Evolutionary conservation across 2,797 vertebrate genomes (phyloP).

Genomic region (Pipistrellus kuhlii): DNA sequence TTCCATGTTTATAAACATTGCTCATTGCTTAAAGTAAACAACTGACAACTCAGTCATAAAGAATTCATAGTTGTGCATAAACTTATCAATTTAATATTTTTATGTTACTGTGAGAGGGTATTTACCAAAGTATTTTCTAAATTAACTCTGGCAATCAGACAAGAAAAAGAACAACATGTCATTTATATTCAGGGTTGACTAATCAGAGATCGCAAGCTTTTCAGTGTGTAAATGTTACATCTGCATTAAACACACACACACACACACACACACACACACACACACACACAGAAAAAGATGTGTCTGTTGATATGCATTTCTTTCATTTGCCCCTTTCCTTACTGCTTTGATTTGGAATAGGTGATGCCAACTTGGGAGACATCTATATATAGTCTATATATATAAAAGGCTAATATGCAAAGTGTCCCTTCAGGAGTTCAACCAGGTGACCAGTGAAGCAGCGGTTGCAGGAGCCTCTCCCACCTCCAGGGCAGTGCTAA

Average conservation of each 20-base stretch:
- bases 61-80: conserved; percentile 45
- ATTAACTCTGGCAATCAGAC: conserved; percentile 1
- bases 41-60: conserved; percentile 54
- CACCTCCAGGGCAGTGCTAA: too few relatives aligned
- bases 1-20: conserved; percentile 35
- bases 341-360: background rate
- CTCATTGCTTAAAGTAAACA: conserved; percentile 35
- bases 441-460: too few relatives aligned
- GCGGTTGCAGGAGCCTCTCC: too few relatives aligned
- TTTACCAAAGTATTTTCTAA: conserved; percentile 59
- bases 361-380: background rate
- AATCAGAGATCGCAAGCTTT: background rate
- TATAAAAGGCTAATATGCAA: too few relatives aligned
- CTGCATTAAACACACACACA: background rate
- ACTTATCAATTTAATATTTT: conserved; percentile 58
- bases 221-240: background rate
- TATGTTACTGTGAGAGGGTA: conserved; percentile 39
- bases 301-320: background rate
- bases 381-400: background rate
- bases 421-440: too few relatives aligned
- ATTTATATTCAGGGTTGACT: background rate
- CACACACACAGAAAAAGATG: background rate
- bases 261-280: background rate
- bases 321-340: conserved; percentile 45
- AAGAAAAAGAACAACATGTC: conserved; percentile 13